Evolutionary conservation across 1,140 invertebrate species (phyloP), one percentile per base, ranked within the genome.

Genomic region (Drosophila parvula): DNA sequence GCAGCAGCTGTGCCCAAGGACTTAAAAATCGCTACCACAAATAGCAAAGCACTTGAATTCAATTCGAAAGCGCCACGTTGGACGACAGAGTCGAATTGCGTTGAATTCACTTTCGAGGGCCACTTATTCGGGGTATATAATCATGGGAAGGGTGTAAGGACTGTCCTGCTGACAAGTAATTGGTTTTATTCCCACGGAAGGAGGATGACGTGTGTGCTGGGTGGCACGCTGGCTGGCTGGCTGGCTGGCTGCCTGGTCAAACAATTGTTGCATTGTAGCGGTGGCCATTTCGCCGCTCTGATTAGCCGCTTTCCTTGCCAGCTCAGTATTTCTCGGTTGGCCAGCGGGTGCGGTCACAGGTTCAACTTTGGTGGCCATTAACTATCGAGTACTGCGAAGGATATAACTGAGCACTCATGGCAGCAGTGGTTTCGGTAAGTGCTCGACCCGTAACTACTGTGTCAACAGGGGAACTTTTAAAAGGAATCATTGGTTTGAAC

Each of bases 261-360:
- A 47, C 76, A 88, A 71, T 86, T 86, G 83, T 86, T 86, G 83
- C 83, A 88, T 88, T 63, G 58, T 8, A 22, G 43, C 43, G 28
- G 10, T 53, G 18, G 50, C 34, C 36, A 47, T 45, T 67, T 53
- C 16, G 22, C 34, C 45, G 38, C 7, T 18, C 6, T 67, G 48
- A 68, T 78, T 67, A 74, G 41, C 44, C 51, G 9, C 10, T 16
- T 36, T 27, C 14, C 40, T 12, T 5, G 32, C 18, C 51, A 53
- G 45, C 50, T 86, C 70, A 86, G 83, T 86, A 47, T 51, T 53
- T 18, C 57, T 60, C 47, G 34, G 50, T 34, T 18, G 68, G 57
- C 75, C 84, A 82, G 57, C 51, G 68, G 45, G 79, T 71, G 27
- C 53, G 84, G 84, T 71, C 83, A 69, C n/a, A 70, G 57, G 51